A percentile compares a stretch with the other conserved stretches of the same genome.
These are phyloP conservation scores for Neogale vison DNA, from an alignment of 2,113 vertebrate genomes.

Conservation along the genomic window DNA sequence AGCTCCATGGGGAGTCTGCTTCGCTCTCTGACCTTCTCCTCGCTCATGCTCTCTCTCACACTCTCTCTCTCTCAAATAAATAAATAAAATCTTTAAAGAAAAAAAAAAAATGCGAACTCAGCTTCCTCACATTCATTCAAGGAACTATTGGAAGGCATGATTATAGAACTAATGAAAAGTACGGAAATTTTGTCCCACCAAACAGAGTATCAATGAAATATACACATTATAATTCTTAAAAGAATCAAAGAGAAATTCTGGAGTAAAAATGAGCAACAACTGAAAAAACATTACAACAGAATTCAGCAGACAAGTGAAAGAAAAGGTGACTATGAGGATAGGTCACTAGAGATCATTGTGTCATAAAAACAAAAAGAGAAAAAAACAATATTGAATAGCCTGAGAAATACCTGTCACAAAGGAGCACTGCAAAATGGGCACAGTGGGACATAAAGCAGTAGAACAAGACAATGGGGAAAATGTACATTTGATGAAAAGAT, in stretches of 20 bases:
- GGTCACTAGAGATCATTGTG: neutral
- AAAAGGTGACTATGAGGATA: neutral
- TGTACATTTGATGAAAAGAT: neutral
- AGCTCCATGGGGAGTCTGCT: too few relatives aligned
- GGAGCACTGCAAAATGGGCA: neutral
- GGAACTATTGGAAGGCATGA: neutral
- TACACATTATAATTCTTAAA: neutral
- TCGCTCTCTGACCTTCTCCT: too few relatives aligned
- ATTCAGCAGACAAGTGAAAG: neutral
- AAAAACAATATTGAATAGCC: neutral
- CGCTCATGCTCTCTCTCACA: too few relatives aligned
- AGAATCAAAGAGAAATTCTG: neutral
- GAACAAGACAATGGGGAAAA: neutral
- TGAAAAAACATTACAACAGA: slow-evolving; percentile 19
- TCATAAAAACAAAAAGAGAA: neutral
- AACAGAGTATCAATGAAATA: neutral
- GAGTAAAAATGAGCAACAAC: neutral
- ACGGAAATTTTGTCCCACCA: neutral
- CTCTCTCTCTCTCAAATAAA: too few relatives aligned
- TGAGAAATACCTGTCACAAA: neutral
- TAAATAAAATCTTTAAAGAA: too few relatives aligned
- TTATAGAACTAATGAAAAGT: neutral
- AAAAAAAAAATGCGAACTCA: neutral
- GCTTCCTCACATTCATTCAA: neutral
- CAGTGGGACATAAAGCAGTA: neutral